Evolutionary conservation across 2,888 invertebrate species (phyloP).

Genomic region (Dascillus cervinus): DNA sequence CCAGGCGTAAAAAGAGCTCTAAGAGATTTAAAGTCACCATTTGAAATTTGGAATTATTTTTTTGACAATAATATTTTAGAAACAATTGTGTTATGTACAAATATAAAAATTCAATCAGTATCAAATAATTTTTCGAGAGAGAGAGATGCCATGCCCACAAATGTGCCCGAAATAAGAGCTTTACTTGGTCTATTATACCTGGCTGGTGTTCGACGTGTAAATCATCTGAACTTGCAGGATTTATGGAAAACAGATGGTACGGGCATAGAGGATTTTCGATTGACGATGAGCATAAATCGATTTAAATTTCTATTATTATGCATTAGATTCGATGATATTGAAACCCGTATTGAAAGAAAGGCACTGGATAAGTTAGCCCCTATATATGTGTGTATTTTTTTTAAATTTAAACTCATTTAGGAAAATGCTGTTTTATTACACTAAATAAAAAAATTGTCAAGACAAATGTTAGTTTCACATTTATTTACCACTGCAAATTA

Average conservation of each 20-base stretch:
- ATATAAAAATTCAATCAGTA: neutral
- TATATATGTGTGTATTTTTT: too few species aligned
- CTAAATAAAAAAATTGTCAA: too few species aligned
- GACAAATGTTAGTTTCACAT: too few species aligned
- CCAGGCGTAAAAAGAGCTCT: too few species aligned
- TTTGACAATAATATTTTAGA: neutral
- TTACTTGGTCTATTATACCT: constrained; percentile 1
- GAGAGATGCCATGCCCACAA: too few species aligned
- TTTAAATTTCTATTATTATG: constrained; percentile 1
- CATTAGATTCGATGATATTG: constrained; percentile 1
- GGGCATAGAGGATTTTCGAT: neutral
- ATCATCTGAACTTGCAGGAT: neutral
- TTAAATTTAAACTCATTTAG: too few species aligned
- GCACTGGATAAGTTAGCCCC: constrained; percentile 1
- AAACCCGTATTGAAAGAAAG: too few species aligned
- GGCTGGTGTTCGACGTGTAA: neutral
- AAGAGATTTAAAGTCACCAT: too few species aligned
- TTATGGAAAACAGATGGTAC: constrained; percentile 1
- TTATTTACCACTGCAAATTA: too few species aligned
- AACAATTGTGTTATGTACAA: constrained; percentile 1
- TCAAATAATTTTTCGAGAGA: neutral
- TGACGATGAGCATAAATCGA: neutral
- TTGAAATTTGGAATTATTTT: neutral
- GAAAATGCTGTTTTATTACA: too few species aligned
- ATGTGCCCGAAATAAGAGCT: constrained; percentile 1